Conservation (phyloP, 2,113 vertebrate genomes). For the Sorex fumeus region DNA sequence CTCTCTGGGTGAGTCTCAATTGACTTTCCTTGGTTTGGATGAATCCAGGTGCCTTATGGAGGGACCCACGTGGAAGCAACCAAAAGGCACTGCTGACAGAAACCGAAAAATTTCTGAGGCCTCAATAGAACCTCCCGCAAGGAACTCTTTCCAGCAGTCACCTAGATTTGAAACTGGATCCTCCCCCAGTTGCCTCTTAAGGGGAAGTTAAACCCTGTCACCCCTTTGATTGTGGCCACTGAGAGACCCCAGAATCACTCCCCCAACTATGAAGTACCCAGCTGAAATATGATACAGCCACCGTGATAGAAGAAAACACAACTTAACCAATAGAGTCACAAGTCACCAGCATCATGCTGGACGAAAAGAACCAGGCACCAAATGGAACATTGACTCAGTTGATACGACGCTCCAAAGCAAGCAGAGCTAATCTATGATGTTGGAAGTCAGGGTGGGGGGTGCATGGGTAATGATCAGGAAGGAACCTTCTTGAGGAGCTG, state of each 20-base stretch:
- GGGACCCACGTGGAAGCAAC: not conserved
- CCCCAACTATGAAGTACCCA: too few relatives aligned
- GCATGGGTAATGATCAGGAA: not conserved
- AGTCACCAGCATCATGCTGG: not conserved
- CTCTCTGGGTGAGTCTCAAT: not conserved
- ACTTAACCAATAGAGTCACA: not conserved
- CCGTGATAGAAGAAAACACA: not conserved
- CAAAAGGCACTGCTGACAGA: not conserved
- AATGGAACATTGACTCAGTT: not conserved
- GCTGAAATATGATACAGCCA: too few relatives aligned
- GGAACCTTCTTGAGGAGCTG: not conserved
- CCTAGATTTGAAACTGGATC: not conserved
- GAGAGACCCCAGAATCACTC: not conserved
- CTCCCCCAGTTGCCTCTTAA: not conserved
- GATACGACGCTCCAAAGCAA: not conserved
- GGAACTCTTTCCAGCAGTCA: not conserved
- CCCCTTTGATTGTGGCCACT: not conserved
- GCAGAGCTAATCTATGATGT: not conserved
- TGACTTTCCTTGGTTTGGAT: not conserved
- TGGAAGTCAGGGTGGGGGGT: not conserved
- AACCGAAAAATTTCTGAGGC: not conserved
- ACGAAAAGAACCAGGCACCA: not conserved
- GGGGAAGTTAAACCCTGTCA: not conserved
- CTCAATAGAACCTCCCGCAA: not conserved
- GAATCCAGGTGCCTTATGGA: not conserved